phyloP scores from a whole-genome alignment of 92 coral and sea anemone species.

The Porites lobata region DNA sequence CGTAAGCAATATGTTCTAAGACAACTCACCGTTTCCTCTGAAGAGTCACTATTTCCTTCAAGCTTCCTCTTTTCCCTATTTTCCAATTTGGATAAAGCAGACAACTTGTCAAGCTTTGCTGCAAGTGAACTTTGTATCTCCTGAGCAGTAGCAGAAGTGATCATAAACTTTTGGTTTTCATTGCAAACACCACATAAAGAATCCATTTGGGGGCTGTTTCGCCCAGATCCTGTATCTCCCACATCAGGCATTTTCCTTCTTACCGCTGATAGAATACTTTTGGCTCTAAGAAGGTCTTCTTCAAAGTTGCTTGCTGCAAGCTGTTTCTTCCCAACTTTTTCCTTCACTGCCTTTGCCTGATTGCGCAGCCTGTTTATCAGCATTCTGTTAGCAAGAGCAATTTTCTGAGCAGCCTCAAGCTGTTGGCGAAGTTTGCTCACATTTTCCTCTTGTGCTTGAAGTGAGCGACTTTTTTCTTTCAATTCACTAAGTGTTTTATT shows the following conservation, averaged over 20 bases:
- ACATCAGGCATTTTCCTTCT: conserved; percentile 46
- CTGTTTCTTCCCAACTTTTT: conserved; percentile 57
- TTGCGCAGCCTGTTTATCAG: conserved; percentile 75
- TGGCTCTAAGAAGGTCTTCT: conserved; percentile 84
- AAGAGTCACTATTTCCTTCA: conserved; percentile 22
- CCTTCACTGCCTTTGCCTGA: conserved; percentile 79
- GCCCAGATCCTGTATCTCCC: conserved; percentile 30
- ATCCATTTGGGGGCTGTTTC: conserved; percentile 25
- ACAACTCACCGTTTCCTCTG: conserved; percentile 41
- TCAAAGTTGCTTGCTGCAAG: conserved; percentile 71
- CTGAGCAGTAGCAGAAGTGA: conserved; percentile 18
- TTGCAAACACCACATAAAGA: neutral
- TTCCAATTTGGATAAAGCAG: conserved; percentile 16
- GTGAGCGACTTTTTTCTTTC: conserved; percentile 64
- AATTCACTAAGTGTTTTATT: conserved; percentile 66
- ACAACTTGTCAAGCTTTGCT: conserved; percentile 32
- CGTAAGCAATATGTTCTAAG: neutral
- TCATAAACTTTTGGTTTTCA: conserved; percentile 37
- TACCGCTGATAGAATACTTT: conserved; percentile 82
- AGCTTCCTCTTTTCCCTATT: conserved; percentile 38
- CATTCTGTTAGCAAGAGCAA: conserved; percentile 71
- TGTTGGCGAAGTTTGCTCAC: conserved; percentile 81
- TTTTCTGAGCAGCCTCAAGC: conserved; percentile 81
- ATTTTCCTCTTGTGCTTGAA: conserved; percentile 80
- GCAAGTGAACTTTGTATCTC: conserved; percentile 44